phyloP scores from a whole-genome alignment of 2,888 invertebrate species.

The Caenorhabditis sp. region DNA sequence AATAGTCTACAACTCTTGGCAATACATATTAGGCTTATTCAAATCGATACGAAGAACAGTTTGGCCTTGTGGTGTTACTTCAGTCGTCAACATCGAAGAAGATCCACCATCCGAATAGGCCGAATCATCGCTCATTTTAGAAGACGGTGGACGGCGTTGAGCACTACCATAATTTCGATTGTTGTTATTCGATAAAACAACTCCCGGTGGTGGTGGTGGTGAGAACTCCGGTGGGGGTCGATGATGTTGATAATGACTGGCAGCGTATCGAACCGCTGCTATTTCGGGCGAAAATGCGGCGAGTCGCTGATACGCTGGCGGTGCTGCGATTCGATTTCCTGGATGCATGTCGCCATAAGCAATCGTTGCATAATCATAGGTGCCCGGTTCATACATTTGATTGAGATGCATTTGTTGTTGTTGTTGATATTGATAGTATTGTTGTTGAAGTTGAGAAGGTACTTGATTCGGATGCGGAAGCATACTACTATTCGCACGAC shows the following conservation, averaged over 20 bases:
- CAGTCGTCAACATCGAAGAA: slow-evolving; percentile 50
- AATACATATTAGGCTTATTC: slow-evolving; percentile 44
- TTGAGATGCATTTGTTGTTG: neutral
- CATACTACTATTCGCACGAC: neutral
- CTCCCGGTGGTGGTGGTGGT: slow-evolving; percentile 43
- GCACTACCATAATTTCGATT: slow-evolving; percentile 22
- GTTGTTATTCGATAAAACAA: neutral
- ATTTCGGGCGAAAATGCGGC: neutral
- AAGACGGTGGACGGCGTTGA: slow-evolving; percentile 43
- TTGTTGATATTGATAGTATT: slow-evolving; percentile 42
- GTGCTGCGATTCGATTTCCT: slow-evolving; percentile 36
- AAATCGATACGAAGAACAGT: slow-evolving; percentile 58
- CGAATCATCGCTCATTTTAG: slow-evolving; percentile 60
- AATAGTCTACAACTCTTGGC: slow-evolving; percentile 35
- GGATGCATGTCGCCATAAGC: slow-evolving; percentile 59
- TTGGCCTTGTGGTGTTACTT: slow-evolving; percentile 53
- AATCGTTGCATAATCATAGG: slow-evolving; percentile 62
- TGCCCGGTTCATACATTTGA: slow-evolving; percentile 24
- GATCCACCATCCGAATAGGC: slow-evolving; percentile 60
- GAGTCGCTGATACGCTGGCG: slow-evolving; percentile 44
- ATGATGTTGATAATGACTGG: slow-evolving; percentile 37
- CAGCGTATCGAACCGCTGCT: slow-evolving; percentile 29
- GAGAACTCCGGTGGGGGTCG: slow-evolving; percentile 51
- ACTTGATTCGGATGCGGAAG: slow-evolving; percentile 34
- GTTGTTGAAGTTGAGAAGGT: slow-evolving; percentile 36